These are phyloP conservation scores for Panagrolaimus sp. DNA, from an alignment of 1,140 invertebrate species.

Conservation along the genomic window DNA sequence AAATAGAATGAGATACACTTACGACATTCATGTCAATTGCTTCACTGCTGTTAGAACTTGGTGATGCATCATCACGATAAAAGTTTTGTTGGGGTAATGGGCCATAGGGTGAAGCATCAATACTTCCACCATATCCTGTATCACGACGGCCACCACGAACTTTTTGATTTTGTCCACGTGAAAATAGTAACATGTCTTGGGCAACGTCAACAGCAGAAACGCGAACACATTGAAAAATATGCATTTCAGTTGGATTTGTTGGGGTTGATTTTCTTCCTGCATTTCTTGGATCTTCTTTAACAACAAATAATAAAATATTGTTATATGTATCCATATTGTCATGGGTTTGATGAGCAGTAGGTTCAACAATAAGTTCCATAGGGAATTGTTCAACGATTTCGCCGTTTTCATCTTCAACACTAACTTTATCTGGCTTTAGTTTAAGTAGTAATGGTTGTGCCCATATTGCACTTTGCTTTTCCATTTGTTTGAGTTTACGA, in stretches of 20 bases:
- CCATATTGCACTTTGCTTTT: constrained; percentile 96
- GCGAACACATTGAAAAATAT: constrained; percentile 78
- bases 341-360: constrained; percentile 89
- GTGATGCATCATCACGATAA: constrained; percentile 33
- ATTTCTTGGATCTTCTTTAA: constrained; percentile 64
- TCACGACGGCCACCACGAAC: constrained; percentile 43
- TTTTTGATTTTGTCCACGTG: constrained; percentile 45
- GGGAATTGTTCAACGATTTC: constrained; percentile 82
- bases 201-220: constrained; percentile 53
- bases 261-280: constrained; percentile 59
- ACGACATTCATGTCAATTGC: constrained; percentile 46
- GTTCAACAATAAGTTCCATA: constrained; percentile 80
- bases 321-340: constrained; percentile 95
- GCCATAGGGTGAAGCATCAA: constrained; percentile 4
- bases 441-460: constrained; percentile 89
- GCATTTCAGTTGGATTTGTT: constrained; percentile 77
- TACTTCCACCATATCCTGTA: constrained; percentile 1
- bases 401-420: constrained; percentile 95
- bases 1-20: neutral
- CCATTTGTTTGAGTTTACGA: constrained; percentile 82
- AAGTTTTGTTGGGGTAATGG: constrained; percentile 7
- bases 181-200: constrained; percentile 48
- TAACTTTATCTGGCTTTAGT: constrained; percentile 67
- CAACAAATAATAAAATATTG: constrained; percentile 93
- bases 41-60: constrained; percentile 22